phyloP scores from a whole-genome alignment of 1,140 invertebrate species.

The Zaprionus inermis region DNA sequence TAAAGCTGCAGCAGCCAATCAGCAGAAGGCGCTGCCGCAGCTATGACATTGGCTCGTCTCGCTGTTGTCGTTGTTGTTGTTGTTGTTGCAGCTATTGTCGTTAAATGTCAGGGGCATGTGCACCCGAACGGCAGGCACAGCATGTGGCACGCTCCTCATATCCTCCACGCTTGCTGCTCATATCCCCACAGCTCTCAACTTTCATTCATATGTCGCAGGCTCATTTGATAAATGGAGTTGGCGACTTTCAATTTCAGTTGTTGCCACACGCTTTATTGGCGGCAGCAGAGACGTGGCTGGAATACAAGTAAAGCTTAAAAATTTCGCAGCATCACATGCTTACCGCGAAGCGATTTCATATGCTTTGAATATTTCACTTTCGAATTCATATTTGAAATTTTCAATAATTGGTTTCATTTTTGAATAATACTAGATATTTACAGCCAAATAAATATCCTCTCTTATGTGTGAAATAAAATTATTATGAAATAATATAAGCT shows the following conservation, averaged over 20 bases:
- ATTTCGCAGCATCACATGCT: background rate
- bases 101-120: conserved; percentile 81
- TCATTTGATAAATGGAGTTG: conserved; percentile 17
- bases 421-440: background rate
- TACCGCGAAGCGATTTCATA: background rate
- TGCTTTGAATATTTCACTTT: background rate
- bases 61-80: conserved; percentile 35
- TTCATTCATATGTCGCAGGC: conserved; percentile 16
- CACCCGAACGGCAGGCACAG: conserved; percentile 37
- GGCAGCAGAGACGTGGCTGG: background rate
- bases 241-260: conserved; percentile 27
- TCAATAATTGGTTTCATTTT: background rate
- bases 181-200: conserved; percentile 25
- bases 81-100: conserved; percentile 44
- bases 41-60: conserved; percentile 69
- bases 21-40: conserved; percentile 55
- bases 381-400: background rate
- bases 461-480: too few relatives aligned
- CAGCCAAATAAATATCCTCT: too few relatives aligned
- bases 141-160: conserved; percentile 9
- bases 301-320: background rate
- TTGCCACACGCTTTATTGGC: background rate
- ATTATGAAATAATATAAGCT: too few relatives aligned
- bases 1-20: conserved; percentile 60
- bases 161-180: conserved; percentile 20